phyloP scores from a whole-genome alignment of 2,797 vertebrate genomes.

The Acomys russatus region DNA sequence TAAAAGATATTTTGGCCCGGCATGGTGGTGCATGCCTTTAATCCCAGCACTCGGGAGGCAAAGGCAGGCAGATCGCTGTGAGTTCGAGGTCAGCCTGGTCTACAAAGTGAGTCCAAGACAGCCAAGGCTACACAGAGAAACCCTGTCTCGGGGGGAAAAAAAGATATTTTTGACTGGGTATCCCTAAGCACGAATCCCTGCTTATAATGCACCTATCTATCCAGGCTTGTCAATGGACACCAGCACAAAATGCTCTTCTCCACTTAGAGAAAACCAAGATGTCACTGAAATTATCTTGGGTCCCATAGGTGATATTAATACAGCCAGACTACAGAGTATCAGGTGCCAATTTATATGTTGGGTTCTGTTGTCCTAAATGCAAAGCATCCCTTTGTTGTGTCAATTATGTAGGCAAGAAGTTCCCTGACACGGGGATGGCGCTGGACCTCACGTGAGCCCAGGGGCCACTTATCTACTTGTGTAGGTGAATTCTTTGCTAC shows the following conservation, averaged over 20 bases:
- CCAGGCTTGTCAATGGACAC: conserved; percentile 36
- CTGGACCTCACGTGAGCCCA: neutral
- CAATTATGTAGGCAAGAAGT: conserved; percentile 46
- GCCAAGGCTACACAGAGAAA: too few relatives aligned
- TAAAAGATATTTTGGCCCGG: conserved; percentile 2
- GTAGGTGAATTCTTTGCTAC: conserved; percentile 65
- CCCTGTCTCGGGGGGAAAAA: too few relatives aligned
- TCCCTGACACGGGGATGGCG: neutral
- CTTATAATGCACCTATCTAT: neutral
- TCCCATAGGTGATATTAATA: conserved; percentile 58
- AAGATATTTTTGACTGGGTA: neutral
- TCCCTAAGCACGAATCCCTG: neutral
- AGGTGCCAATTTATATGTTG: conserved; percentile 62
- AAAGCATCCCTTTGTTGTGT: conserved; percentile 58
- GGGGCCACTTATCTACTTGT: conserved; percentile 67
- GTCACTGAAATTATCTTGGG: conserved; percentile 61
- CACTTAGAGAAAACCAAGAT: conserved; percentile 56
- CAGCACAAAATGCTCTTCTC: conserved; percentile 21
- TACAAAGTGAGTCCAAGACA: too few relatives aligned
- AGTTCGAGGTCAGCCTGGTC: too few relatives aligned
- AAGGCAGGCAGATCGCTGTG: too few relatives aligned
- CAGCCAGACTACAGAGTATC: conserved; percentile 10
- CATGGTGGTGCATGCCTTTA: too few relatives aligned
- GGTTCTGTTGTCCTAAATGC: conserved; percentile 62
- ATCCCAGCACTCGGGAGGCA: too few relatives aligned